A percentile compares a stretch with the other conserved stretches of the same genome.
Conservation (phyloP, 2,797 vertebrate genomes). For the Capromys pilorides region DNA sequence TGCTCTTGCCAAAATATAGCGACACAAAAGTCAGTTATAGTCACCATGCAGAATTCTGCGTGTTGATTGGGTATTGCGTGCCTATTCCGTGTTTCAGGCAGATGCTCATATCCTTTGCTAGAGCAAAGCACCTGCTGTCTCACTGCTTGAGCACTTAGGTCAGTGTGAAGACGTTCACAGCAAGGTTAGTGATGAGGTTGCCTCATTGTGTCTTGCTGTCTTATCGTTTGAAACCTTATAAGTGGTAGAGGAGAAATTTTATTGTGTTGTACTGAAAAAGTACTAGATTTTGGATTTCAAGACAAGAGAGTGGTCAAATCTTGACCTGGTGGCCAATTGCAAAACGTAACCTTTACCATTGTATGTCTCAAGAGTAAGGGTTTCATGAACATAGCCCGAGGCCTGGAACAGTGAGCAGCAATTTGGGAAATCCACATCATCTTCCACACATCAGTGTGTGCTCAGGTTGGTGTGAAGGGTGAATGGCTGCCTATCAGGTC, state of each 20-base stretch:
- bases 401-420: neutral
- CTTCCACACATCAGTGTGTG: neutral
- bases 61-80: neutral
- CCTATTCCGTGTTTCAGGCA: too few species aligned
- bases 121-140: neutral
- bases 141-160: neutral
- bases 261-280: neutral
- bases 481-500: neutral
- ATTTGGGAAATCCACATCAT: neutral
- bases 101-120: neutral
- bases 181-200: neutral
- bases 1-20: neutral
- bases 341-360: neutral
- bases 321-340: neutral
- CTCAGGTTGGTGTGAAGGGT: neutral
- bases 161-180: neutral
- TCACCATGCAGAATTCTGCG: neutral
- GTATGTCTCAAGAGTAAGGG: neutral
- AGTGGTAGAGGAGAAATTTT: neutral
- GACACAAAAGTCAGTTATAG: neutral
- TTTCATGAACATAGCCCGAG: neutral
- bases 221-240: neutral
- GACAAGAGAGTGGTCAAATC: neutral
- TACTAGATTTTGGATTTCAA: neutral
- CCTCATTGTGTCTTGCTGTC: neutral